A percentile compares a stretch with the other conserved stretches of the same genome.
Conservation (phyloP, 2,113 vertebrate genomes). For the Rhinolophus ferrumequinum region DNA sequence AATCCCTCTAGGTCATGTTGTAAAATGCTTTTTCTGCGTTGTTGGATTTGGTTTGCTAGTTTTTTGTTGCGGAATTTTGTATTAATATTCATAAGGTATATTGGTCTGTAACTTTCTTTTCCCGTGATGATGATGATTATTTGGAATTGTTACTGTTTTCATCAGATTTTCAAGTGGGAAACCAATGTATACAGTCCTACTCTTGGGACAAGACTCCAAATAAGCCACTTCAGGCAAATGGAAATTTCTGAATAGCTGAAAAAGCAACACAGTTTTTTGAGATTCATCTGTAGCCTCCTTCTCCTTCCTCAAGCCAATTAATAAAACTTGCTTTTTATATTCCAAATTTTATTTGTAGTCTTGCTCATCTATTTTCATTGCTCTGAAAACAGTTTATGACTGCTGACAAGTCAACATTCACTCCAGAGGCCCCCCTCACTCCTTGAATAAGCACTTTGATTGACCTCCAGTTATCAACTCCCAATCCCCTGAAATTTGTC, state of each 20-base stretch:
- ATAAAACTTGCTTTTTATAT: constrained; percentile 29
- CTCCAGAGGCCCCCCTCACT: not conserved
- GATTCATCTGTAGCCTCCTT: not conserved
- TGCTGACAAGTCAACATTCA: not conserved
- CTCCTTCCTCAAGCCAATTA: not conserved
- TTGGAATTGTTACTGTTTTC: not conserved
- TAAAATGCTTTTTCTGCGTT: not conserved
- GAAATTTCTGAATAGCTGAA: not conserved
- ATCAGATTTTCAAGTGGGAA: not conserved
- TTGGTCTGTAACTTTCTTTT: not conserved
- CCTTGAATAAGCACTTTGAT: not conserved
- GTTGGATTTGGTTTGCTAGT: not conserved
- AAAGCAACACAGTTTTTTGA: not conserved
- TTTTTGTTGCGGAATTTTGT: not conserved
- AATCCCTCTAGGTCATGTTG: not conserved
- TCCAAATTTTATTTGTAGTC: not conserved
- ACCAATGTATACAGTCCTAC: not conserved
- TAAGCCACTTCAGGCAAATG: not conserved
- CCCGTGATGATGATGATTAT: not conserved
- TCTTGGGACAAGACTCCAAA: not conserved
- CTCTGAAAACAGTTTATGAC: not conserved
- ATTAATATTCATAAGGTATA: not conserved
- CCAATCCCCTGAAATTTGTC: not conserved
- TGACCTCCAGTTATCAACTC: not conserved
- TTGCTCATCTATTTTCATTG: constrained; percentile 25